Evolutionary conservation across 2,797 vertebrate species (phyloP).

Genomic region (Spinus pinus): DNA sequence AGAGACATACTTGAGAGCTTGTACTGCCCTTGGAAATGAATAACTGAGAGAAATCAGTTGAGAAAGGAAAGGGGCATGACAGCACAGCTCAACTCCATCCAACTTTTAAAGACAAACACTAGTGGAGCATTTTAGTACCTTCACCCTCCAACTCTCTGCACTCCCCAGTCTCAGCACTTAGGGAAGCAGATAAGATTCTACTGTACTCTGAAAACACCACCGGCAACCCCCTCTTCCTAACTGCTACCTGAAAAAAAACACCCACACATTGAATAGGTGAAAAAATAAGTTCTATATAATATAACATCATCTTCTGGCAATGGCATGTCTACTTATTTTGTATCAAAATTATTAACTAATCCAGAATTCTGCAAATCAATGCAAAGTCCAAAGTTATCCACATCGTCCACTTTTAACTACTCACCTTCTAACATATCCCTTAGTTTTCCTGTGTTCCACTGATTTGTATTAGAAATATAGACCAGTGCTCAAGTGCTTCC

Average conservation of each 20-base stretch:
- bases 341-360: not conserved
- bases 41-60: not conserved
- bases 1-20: not conserved
- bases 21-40: not conserved
- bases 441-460: not conserved
- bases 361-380: not conserved
- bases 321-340: not conserved
- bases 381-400: not conserved
- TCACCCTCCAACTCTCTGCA: not conserved
- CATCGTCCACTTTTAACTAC: not conserved
- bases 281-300: not conserved
- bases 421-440: not conserved
- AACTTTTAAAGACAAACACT: not conserved
- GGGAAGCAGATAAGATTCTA: not conserved
- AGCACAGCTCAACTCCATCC: not conserved
- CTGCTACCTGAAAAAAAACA: not conserved
- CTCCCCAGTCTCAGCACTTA: not conserved
- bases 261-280: accelerated
- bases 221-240: not conserved
- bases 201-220: too few relatives aligned
- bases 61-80: not conserved
- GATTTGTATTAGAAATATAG: not conserved
- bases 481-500: not conserved
- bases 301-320: not conserved
- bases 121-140: not conserved